Evolutionary conservation across 1,140 invertebrate species (phyloP), one percentile per base, ranked within the genome.

Genomic region (Sarcophaga peregrina): DNA sequence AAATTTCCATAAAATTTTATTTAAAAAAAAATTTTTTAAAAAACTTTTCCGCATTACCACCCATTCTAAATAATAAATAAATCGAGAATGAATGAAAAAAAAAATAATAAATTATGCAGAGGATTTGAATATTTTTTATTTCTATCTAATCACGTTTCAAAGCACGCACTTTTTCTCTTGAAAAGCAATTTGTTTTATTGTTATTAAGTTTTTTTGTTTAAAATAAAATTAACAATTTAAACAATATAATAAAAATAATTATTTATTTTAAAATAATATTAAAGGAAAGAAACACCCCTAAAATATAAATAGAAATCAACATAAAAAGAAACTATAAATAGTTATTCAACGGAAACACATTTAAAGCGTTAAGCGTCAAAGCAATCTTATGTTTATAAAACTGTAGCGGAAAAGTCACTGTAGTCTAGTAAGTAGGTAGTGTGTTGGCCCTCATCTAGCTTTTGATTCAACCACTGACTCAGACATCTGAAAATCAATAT

Each of bases 11-110:
- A 68, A 68, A 25, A 68, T 68, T 17, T n/a, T n/a, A 62, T 62
- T 37, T 2, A 37, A 37, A 37, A 37, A 37, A 37, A 37, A 37
- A 37, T 0, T 72, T 17, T n/a, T n/a, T n/a, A n/a, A 20, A 76
- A 50, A 76, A 50, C 47, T 78, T 78, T 78, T 78, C 75, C 75
- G 75, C 75, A 78, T 78, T 52, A 25, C 20, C 7, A 47, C 74
- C 46, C 17, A n/a, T 62, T 62, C 17, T 15, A 15, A n/a, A 58
- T 58, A 58, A 7, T 7, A 58, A 58, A 13, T 58, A 58, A 58
- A 58, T 58, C 25, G 73, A 11, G n/a, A 78, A 25, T 52, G 17
- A n/a, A n/a, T n/a, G 50, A 52, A 50, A 78, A 72, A 10, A 50
- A 15, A 78, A 8, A 78, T 25, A 47, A 47, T 25, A 78, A 47